A percentile compares a stretch with the other conserved stretches of the same genome.
phyloP scores from a whole-genome alignment of 1,140 invertebrate genomes.

The Philopotamus ludificatus region DNA sequence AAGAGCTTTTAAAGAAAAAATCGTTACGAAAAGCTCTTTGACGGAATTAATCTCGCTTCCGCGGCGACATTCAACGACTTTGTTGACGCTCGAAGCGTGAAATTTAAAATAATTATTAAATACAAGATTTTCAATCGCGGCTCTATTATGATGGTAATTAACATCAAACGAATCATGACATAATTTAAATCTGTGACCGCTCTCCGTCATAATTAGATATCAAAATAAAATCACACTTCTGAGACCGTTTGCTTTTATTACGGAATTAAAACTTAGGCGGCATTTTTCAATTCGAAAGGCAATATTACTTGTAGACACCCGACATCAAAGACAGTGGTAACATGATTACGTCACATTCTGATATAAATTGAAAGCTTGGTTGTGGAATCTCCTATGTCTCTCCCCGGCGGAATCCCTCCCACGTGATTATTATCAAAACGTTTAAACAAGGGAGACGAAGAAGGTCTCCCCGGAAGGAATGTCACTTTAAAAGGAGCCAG shows the following conservation, averaged over 20 bases:
- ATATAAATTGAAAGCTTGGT: too few species aligned
- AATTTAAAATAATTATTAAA: neutral
- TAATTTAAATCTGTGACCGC: too few species aligned
- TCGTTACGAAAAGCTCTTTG: neutral
- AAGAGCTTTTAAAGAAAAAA: neutral
- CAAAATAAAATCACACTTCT: too few species aligned
- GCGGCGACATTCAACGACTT: neutral
- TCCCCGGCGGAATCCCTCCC: neutral
- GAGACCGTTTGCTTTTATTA: too few species aligned
- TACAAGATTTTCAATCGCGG: neutral
- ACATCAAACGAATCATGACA: too few species aligned
- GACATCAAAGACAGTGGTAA: too few species aligned
- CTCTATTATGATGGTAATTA: too few species aligned
- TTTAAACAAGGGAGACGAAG: conserved; percentile 20
- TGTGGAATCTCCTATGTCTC: neutral
- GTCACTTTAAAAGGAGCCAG: conserved; percentile 22
- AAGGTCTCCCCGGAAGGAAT: conserved; percentile 19
- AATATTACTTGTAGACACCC: too few species aligned
- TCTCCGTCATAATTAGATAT: too few species aligned
- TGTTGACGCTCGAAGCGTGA: neutral
- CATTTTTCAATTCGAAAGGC: too few species aligned
- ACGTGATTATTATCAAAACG: conserved; percentile 36
- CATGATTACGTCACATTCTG: too few species aligned
- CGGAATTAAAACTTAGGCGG: too few species aligned
- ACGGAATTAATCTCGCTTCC: neutral